phyloP scores from a whole-genome alignment of 2,797 vertebrate genomes.

The Darevskia nairensis region DNA sequence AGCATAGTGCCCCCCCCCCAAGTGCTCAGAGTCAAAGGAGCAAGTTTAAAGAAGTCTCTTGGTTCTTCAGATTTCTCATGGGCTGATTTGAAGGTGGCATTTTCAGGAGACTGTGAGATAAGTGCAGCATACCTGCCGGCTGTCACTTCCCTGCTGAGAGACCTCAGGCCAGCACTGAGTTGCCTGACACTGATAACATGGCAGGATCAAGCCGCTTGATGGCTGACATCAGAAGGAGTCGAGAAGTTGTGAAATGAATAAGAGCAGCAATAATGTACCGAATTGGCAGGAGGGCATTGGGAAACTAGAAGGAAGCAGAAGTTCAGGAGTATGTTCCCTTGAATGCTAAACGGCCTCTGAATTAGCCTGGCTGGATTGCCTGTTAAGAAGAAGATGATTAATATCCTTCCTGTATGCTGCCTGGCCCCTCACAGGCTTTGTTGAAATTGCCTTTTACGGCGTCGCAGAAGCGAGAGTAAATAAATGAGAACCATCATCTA shows the following conservation, averaged over 20 bases:
- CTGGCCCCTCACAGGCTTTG: background rate
- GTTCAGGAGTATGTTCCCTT: background rate
- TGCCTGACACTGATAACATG: constrained; percentile 4
- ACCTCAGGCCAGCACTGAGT: background rate
- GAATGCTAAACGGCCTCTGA: constrained; percentile 2
- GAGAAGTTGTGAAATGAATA: background rate
- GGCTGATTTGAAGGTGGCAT: background rate
- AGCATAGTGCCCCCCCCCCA: background rate
- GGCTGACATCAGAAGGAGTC: constrained; percentile 5
- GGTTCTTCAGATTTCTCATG: background rate
- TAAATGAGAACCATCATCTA: background rate
- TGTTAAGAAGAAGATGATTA: background rate
- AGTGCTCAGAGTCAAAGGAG: background rate
- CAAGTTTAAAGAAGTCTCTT: background rate
- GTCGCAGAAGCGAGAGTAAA: constrained; percentile 23
- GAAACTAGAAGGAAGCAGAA: constrained; percentile 12
- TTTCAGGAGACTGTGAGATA: background rate
- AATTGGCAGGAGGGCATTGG: background rate
- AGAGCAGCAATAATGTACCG: background rate
- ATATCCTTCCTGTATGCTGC: background rate
- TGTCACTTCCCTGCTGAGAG: background rate
- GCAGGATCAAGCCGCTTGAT: constrained; percentile 12
- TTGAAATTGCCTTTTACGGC: background rate
- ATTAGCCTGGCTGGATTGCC: background rate
- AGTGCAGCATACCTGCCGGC: background rate